Conservation (phyloP, 1,140 invertebrate genomes). For the Heliconius hewitsoni region DNA sequence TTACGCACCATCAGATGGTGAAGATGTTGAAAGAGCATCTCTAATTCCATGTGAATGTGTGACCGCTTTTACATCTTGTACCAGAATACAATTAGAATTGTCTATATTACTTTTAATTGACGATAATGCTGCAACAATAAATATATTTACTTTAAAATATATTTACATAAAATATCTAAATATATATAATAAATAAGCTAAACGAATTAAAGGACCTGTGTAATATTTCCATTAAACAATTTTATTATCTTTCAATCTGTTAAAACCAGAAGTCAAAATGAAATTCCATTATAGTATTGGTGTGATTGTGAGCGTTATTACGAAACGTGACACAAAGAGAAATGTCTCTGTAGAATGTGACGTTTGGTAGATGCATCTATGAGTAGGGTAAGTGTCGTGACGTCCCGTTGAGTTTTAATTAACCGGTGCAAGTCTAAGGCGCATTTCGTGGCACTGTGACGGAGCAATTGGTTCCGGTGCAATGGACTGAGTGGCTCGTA, state of each 20-base stretch:
- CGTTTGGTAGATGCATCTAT: slow-evolving; percentile 53
- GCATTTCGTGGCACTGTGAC: slow-evolving; percentile 73
- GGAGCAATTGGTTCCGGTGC: slow-evolving; percentile 70
- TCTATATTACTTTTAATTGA: slow-evolving; percentile 92
- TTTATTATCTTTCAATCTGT: slow-evolving; percentile 34
- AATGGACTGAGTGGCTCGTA: slow-evolving; percentile 47
- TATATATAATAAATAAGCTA: background rate
- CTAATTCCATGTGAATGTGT: slow-evolving; percentile 90
- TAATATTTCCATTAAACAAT: slow-evolving; percentile 13
- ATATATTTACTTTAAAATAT: background rate
- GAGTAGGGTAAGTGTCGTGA: slow-evolving; percentile 62
- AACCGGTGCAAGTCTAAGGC: slow-evolving; percentile 64
- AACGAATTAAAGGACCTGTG: background rate
- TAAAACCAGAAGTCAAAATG: slow-evolving; percentile 36
- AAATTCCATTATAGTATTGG: slow-evolving; percentile 42
- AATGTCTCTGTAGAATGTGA: slow-evolving; percentile 61
- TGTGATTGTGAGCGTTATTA: slow-evolving; percentile 47
- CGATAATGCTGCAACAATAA: slow-evolving; percentile 88
- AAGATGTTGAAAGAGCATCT: slow-evolving; percentile 87
- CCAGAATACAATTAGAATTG: slow-evolving; percentile 92
- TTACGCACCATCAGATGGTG: slow-evolving; percentile 86
- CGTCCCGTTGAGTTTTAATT: slow-evolving; percentile 76
- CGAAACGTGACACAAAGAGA: slow-evolving; percentile 59
- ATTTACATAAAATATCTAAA: too few species aligned
- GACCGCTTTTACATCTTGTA: slow-evolving; percentile 93